These are phyloP conservation scores for Meloidogyne floridensis DNA, from an alignment of 1,140 invertebrate species.

Conservation along the genomic window DNA sequence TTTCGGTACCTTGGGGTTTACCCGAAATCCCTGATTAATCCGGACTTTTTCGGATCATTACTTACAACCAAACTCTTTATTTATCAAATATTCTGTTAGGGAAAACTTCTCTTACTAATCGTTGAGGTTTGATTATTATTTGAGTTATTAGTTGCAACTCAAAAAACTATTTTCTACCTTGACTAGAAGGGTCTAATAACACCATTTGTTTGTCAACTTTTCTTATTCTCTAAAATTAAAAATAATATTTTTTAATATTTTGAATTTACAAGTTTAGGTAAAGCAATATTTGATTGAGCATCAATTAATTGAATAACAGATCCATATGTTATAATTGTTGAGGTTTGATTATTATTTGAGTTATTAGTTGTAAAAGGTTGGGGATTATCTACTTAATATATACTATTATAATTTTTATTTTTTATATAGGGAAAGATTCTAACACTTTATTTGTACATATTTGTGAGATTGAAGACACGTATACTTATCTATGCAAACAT, in stretches of 20 bases:
- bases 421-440: too few species aligned
- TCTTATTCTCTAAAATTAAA: conserved; percentile 83
- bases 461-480: too few species aligned
- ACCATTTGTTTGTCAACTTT: conserved; percentile 99
- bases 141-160: background rate
- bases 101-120: conserved; percentile 71
- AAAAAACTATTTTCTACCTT: conserved; percentile 68
- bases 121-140: conserved; percentile 77
- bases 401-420: background rate
- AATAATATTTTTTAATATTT: conserved; percentile 73
- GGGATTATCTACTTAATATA: background rate
- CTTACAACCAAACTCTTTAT: too few species aligned
- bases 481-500: too few species aligned
- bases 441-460: too few species aligned
- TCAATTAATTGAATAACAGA: conserved; percentile 96
- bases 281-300: conserved; percentile 90
- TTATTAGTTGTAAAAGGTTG: conserved; percentile 6
- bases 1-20: too few species aligned
- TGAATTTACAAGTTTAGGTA: conserved; percentile 72
- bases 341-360: conserved; percentile 69
- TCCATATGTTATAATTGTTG: conserved; percentile 98
- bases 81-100: too few species aligned
- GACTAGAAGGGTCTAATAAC: conserved; percentile 77
- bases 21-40: too few species aligned
- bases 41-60: too few species aligned